phyloP scores from a whole-genome alignment of 1,140 invertebrate species.

The Lineus longissimus region DNA sequence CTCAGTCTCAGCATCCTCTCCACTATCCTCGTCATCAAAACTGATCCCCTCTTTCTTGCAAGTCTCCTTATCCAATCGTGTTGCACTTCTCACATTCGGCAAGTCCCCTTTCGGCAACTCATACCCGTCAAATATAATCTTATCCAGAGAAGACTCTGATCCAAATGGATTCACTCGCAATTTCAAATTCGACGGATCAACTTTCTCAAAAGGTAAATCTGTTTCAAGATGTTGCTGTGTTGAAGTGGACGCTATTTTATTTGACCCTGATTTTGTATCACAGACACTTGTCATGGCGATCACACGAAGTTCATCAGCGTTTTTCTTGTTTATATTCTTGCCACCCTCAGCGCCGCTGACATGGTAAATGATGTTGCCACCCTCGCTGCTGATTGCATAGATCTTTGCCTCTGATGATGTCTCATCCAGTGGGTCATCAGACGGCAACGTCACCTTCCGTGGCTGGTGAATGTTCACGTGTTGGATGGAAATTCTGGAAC shows the following conservation, averaged over 20 bases:
- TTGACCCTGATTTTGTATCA: constrained; percentile 30
- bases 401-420: constrained; percentile 62
- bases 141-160: constrained; percentile 44
- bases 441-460: constrained; percentile 55
- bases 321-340: constrained; percentile 30
- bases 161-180: constrained; percentile 51
- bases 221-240: constrained; percentile 27
- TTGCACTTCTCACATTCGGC: constrained; percentile 25
- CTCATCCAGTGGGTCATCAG: constrained; percentile 20
- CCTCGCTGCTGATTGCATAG: constrained; percentile 80
- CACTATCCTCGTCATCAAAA: constrained; percentile 36
- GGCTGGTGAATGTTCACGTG: constrained; percentile 74
- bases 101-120: constrained; percentile 28
- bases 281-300: constrained; percentile 39
- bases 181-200: constrained; percentile 42
- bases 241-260: constrained; percentile 22
- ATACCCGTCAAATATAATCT: constrained; percentile 40
- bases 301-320: constrained; percentile 38
- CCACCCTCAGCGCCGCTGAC: constrained; percentile 57
- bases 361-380: constrained; percentile 82
- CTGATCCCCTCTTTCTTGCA: constrained; percentile 50
- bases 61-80: constrained; percentile 43
- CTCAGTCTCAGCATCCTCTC: constrained; percentile 17
- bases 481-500: constrained; percentile 68
- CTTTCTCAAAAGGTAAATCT: constrained; percentile 41